These are phyloP conservation scores for Zoanthus sansibaricus DNA, from an alignment of 92 coral and sea anemone species.

Conservation along the genomic window DNA sequence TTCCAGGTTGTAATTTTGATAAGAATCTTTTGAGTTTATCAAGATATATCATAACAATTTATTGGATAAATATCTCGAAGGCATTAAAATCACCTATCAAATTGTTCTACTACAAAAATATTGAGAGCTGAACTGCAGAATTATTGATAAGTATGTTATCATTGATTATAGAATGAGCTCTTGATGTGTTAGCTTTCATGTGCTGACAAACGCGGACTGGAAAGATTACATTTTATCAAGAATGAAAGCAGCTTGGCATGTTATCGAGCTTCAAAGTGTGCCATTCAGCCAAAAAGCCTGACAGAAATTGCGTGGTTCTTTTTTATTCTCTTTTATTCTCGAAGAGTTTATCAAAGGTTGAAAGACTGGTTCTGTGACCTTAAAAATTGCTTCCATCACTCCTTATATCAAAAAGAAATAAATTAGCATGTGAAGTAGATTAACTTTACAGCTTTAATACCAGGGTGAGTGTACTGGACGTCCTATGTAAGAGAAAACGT, in stretches of 20 bases:
- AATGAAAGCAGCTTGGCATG: background rate
- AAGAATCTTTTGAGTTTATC: conserved; percentile 28
- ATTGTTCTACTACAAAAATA: background rate
- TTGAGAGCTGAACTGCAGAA: conserved; percentile 3
- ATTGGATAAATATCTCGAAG: conserved; percentile 30
- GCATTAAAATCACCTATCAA: conserved; percentile 4
- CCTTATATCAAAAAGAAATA: background rate
- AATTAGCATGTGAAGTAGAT: background rate
- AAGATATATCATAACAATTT: conserved; percentile 36
- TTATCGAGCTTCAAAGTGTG: background rate
- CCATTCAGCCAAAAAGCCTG: background rate
- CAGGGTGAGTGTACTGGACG: background rate
- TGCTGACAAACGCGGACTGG: background rate
- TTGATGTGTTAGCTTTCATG: background rate
- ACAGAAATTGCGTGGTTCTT: conserved; percentile 14
- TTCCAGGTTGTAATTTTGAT: conserved; percentile 28
- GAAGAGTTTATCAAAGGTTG: conserved; percentile 37
- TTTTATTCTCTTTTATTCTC: background rate
- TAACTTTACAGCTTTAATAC: background rate
- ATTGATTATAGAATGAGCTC: background rate
- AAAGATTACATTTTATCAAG: background rate
- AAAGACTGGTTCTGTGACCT: conserved; percentile 21
- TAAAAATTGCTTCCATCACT: background rate
- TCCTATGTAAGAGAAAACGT: conserved; percentile 3
- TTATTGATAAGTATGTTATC: conserved; percentile 13